Evolutionary conservation across 2,113 vertebrate genomes (phyloP), one percentile per base, ranked within the genome.

Genomic region (Actenoides hombroni): DNA sequence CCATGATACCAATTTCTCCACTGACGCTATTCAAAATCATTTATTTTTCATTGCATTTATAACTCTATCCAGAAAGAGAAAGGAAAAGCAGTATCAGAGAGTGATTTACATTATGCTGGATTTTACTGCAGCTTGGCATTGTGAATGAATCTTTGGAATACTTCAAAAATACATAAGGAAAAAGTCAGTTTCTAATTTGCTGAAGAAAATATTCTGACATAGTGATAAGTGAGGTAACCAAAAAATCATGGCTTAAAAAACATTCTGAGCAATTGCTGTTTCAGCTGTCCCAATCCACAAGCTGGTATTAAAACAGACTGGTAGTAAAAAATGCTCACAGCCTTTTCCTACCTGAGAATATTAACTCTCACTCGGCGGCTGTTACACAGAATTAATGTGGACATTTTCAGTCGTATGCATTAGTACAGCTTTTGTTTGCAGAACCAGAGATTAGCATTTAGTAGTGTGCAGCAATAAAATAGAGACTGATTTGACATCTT

Each of bases 111-210:
- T 96, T 92, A 91, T 4, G 5, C 37, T 92, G 80, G 79, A 89
- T 97, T 97, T 97, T 97, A 95, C 86, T 96, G 88, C 89, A 75
- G 75, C 70, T 96, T 97, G 91, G 82, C 86, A 74, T 82, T 96
- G 76, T 86, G 96, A 96, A 90, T 80, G 83, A 96, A 97, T 95
- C 90, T 92, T 87, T 92, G 82, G 86, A 96, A 94, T 91, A 86
- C 76, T 96, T 96, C 93, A 97, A 94, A 94, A 94, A 65, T 85
- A 42, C 46, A 23, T 78, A 93, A 96, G 60, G 92, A 76, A 88
- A 95, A 88, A 96, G 63, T 75, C 51, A 83, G 69, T 78, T 97
- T 98, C 76, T 92, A 93, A 92, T 84, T 94, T 94, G 82, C 70
- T 85, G 83, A 69, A 93, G 86, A 94, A 97, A 97, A 94, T 97